Conservation (phyloP, 2,888 invertebrate species). For the Scaeva pyrastri region DNA sequence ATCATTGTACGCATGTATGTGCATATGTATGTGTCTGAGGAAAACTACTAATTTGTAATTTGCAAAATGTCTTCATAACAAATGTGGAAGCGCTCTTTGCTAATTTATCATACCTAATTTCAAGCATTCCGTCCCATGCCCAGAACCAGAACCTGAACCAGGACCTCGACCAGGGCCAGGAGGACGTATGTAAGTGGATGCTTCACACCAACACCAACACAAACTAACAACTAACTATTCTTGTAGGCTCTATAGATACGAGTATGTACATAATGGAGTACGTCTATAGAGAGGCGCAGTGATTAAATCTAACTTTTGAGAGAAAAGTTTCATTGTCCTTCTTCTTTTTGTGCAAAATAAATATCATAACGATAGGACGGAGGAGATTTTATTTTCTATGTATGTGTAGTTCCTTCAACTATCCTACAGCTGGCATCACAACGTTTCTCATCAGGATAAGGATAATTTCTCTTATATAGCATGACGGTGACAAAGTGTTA, state of each 20-base stretch:
- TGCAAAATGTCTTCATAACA: slow-evolving; percentile 72
- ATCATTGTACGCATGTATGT: slow-evolving; percentile 39
- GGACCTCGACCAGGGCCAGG: no score
- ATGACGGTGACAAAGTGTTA: slow-evolving; percentile 71
- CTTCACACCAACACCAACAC: background rate
- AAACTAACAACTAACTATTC: no score
- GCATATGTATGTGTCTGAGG: background rate
- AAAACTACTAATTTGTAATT: slow-evolving; percentile 74
- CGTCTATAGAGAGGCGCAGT: background rate
- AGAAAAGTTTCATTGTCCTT: slow-evolving; percentile 56
- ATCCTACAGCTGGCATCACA: slow-evolving; percentile 31
- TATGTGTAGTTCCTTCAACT: slow-evolving; percentile 32
- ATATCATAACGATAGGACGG: slow-evolving; percentile 45
- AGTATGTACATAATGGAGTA: no score
- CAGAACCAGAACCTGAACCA: no score
- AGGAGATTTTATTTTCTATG: slow-evolving; percentile 4
- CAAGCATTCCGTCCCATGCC: slow-evolving; percentile 16
- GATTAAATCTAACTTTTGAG: slow-evolving; percentile 67
- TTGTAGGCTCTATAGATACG: slow-evolving; percentile 26
- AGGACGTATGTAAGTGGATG: background rate
- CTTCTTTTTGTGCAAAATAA: slow-evolving; percentile 53
- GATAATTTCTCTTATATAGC: slow-evolving; percentile 60
- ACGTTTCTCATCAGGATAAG: slow-evolving; percentile 50
- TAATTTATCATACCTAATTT: slow-evolving; percentile 72
- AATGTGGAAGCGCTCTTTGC: slow-evolving; percentile 61